Base-by-base conservation (phyloP, 2,113 vertebrate genomes). In the Promerops cafer region DNA sequence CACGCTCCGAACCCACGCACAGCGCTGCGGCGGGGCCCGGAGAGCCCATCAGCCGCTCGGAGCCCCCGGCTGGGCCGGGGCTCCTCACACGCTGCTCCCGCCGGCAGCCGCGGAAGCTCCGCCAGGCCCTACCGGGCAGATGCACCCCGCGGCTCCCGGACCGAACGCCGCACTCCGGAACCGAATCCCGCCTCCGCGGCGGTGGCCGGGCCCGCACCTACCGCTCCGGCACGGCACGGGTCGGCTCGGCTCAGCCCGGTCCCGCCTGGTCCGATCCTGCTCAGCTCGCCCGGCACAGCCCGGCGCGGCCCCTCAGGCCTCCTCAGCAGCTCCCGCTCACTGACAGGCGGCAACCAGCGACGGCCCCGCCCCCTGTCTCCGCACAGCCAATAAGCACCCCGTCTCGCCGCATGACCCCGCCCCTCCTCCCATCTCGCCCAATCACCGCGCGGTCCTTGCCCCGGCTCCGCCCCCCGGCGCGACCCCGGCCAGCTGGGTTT, bases 351-450 rank as follows among this genome's bases (percentile, higher is more conserved):
- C 0, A 17, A 15, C 33, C 33, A 3, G 40, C 13, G 2, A 3
- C 3, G 7, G 30, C n/a, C 70, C 20, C 88, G 42, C 90, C 93
- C 78, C 5, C 37, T 13, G 5, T 19, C 20, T 8, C 27, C 3
- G 5, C 4, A 2, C 59, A 84, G 65, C 94, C 83, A 86, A 79
- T 94, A 53, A 52, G 3, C 11, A 4, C 4, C 19, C 11, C 1
- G 7, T 1, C 0, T 22, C 2, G 0, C 18, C 0, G 2, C 5
- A 1, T 4, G 33, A 3, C 60, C 23, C 33, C 65, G 40, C 76
- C 82, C 31, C 2, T 2, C 8, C 7, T 3, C 3, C 20, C 9
- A 1, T 5, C 6, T 1, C 4, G 3, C 4, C 59, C 64, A 82
- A 60, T 50, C 82, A 47, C 17, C 6, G 57, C 17, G 9, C 26